Evolutionary conservation across 2,888 invertebrate species (phyloP), one percentile per base, ranked within the genome.

Genomic region (Pristionchus mayeri): DNA sequence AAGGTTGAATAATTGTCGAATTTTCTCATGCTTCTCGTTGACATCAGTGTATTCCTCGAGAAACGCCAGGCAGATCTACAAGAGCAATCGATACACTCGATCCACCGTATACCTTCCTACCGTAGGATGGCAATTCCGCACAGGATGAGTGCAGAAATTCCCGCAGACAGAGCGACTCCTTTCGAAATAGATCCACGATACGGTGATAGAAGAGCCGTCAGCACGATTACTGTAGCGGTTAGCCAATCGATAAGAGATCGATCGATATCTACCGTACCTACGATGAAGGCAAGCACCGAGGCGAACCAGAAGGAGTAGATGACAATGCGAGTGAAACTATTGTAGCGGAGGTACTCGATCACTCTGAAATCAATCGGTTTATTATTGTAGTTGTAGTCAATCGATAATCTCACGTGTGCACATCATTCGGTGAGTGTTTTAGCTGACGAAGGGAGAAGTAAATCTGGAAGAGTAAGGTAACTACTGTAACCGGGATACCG

Each of bases 291-390:
- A 11, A 88, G 40, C 11, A 89, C 84, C 0, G 88, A 86, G 16
- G 80, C 85, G 75, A 89, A 86, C 88, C 88, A 89, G 54, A 89
- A 88, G 34, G 87, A 87, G 81, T 87, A 87, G n/a, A 87, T 85
- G 1, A 89, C 84, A 34, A 87, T 85, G 67, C 89, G 84, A 6
- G 86, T 71, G 54, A 88, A 87, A n/a, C 87, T 86, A 0, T 87
- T 87, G 13, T 85, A 79, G 54, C 84, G 67, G 13, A 88, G 84
- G 75, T 87, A 89, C 37, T 78, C 71, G 0, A 88, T 85, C 4
- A 86, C 85, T n/a, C 89, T 89, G 85, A 11, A 89, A 88, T 71
- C 0, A 7, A 21, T 82, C n/a, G 13, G 11, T 63, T 27, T 27
- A 16, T 16, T 48, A 44, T 24, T 13, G 52, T 30, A 52, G 7